Evolutionary conservation across 2,797 vertebrate species (phyloP).

Genomic region (Champsocephalus esox): DNA sequence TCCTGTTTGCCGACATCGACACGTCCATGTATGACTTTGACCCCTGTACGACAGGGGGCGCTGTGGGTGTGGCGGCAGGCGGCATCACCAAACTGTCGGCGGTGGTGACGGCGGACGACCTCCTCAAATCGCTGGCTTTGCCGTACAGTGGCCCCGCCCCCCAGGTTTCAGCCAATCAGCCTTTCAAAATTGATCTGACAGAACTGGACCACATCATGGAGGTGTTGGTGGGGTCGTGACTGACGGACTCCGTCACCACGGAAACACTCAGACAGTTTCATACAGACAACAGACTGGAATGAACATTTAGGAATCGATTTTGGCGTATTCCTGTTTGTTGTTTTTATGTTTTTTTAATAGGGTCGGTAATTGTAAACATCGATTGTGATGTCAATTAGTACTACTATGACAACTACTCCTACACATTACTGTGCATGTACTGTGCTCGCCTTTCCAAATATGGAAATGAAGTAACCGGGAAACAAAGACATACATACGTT

Average conservation of each 20-base stretch:
- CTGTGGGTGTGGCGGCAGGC: conserved; percentile 72
- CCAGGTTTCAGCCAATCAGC: conserved; percentile 94
- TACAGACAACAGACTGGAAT: conserved; percentile 60
- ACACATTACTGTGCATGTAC: conserved; percentile 96
- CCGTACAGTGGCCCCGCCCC: conserved; percentile 89
- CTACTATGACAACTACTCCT: conserved; percentile 84
- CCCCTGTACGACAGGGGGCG: conserved; percentile 89
- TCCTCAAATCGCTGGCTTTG: conserved; percentile 93
- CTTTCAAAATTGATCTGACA: conserved; percentile 99
- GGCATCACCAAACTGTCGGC: conserved; percentile 91
- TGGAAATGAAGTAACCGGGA: conserved; percentile 85
- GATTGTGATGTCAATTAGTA: conserved; percentile 81
- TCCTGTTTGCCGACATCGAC: conserved; percentile 98
- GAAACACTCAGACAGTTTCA: conserved; percentile 30
- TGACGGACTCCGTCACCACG: not conserved
- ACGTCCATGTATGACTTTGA: conserved; percentile 99
- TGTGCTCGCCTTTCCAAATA: conserved; percentile 92
- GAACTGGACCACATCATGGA: conserved; percentile 99
- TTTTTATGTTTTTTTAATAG: conserved; percentile 62
- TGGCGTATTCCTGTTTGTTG: conserved; percentile 43
- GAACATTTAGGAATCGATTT: conserved; percentile 34
- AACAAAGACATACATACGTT: conserved; percentile 62
- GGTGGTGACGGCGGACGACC: conserved; percentile 93
- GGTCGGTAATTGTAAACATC: conserved; percentile 82
- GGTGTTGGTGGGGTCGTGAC: conserved; percentile 96